Base-by-base conservation (phyloP, 2,797 vertebrate genomes). In the Aselliscus stoliczkanus region DNA sequence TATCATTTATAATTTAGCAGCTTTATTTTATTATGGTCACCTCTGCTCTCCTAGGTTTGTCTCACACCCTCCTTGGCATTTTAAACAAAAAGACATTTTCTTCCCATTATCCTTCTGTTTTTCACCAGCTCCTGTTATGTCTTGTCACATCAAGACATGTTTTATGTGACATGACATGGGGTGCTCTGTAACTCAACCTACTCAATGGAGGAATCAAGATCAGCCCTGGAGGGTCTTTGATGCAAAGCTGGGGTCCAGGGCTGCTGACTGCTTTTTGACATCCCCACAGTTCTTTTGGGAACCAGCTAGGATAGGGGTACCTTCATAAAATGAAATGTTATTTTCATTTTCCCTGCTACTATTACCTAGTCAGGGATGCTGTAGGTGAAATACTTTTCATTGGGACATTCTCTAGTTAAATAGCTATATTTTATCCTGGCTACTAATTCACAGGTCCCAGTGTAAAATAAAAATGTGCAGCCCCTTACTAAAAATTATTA, bases 101-200 rank as follows among this genome's bases (percentile, higher is more conserved):
- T 10, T 93, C 37, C 79, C 29, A 54, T 94, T 97, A 42, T 37
- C 23, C n/a, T 88, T 42, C n/a, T 87, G 17, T 29, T 92, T 65
- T 69, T 14, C 34, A 92, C 34, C 31, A 10, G 10, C 10, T 85
- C 47, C 1, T 93, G 15, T 90, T 69, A 18, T 17, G 50, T 50
- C 70, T 85, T 13, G 7, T 90, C 64, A 83, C 47, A 80, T 27
- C 81, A 94, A 96, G 65, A 37, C 2, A 7, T 0, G 2, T 97
- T 96, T 98, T 88, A 96, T 88, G 39, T 56, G 84, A 97, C 31
- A 44, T 85, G n/a, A 80, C 56, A 90, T 20, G 67, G 80, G 95
- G 34, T 52, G n/a, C 37, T 69, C 44, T 81, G 42, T 25, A 86
- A 89, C 82, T 47, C 56, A 93, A 44, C 5, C 54, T 81, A 93